These are phyloP conservation scores for Thryonomys swinderianus DNA, from an alignment of 2,113 vertebrate species.

Conservation along the genomic window DNA sequence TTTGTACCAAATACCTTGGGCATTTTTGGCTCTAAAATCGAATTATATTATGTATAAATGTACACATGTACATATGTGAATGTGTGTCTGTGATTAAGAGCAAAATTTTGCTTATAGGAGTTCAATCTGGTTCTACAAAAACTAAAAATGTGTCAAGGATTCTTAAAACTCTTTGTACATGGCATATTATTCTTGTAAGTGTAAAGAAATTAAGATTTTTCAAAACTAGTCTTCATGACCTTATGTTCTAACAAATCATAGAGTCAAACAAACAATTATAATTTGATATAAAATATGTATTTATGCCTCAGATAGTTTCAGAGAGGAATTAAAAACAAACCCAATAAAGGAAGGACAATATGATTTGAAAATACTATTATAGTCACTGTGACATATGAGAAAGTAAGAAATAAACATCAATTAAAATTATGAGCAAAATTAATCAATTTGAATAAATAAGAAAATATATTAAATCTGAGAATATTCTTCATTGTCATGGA, in stretches of 20 bases:
- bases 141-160: not conserved
- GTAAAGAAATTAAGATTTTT: not conserved
- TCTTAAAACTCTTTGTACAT: not conserved
- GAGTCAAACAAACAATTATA: not conserved
- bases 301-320: not conserved
- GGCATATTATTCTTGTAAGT: not conserved
- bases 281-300: not conserved
- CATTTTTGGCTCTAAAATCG: constrained; percentile 24
- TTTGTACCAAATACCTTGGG: not conserved
- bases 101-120: not conserved
- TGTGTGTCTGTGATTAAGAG: not conserved
- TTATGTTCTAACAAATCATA: not conserved
- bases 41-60: not conserved
- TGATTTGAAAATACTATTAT: not conserved
- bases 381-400: not conserved
- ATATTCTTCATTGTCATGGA: not conserved
- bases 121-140: too few relatives aligned
- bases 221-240: not conserved
- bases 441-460: not conserved
- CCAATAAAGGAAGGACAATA: not conserved
- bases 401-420: not conserved
- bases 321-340: not conserved
- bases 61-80: not conserved
- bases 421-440: not conserved
- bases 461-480: not conserved